These are phyloP conservation scores for Cydia fagiglandana DNA, from an alignment of 1,140 invertebrate species.

Conservation along the genomic window DNA sequence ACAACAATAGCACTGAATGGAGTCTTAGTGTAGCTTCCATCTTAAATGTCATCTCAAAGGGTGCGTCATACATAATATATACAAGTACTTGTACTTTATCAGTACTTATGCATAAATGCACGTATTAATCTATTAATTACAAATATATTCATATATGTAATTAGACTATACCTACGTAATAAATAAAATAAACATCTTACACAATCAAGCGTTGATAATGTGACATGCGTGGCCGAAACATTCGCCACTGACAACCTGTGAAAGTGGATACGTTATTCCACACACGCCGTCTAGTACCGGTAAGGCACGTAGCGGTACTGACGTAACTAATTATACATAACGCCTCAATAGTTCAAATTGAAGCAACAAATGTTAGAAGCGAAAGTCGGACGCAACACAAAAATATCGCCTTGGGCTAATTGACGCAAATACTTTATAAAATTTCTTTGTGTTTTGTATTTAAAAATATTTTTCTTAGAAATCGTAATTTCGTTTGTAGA, in stretches of 20 bases:
- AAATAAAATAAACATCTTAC: conserved; percentile 8
- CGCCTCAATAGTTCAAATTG: conserved; percentile 53
- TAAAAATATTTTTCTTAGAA: neutral
- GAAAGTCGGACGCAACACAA: conserved; percentile 62
- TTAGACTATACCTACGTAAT: neutral
- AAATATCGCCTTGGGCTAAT: conserved; percentile 33
- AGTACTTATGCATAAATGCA: neutral
- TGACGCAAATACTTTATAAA: neutral
- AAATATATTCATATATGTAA: neutral
- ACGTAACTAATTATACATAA: conserved; percentile 74
- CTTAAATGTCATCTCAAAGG: conserved; percentile 17
- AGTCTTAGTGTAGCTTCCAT: neutral
- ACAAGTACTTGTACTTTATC: neutral
- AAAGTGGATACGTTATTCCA: conserved; percentile 68
- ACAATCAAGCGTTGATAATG: conserved; percentile 22
- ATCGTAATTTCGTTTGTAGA: neutral
- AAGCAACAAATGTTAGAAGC: conserved; percentile 47
- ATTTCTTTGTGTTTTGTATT: neutral
- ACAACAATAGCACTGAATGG: conserved; percentile 12
- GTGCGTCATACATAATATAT: neutral
- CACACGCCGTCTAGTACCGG: conserved; percentile 53
- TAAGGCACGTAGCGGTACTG: conserved; percentile 67
- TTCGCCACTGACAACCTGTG: conserved; percentile 42
- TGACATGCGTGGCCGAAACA: conserved; percentile 22
- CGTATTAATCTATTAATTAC: neutral